These are phyloP conservation scores for Hydrocynus forskahlii DNA, from an alignment of 2,797 vertebrate genomes.

Conservation along the genomic window DNA sequence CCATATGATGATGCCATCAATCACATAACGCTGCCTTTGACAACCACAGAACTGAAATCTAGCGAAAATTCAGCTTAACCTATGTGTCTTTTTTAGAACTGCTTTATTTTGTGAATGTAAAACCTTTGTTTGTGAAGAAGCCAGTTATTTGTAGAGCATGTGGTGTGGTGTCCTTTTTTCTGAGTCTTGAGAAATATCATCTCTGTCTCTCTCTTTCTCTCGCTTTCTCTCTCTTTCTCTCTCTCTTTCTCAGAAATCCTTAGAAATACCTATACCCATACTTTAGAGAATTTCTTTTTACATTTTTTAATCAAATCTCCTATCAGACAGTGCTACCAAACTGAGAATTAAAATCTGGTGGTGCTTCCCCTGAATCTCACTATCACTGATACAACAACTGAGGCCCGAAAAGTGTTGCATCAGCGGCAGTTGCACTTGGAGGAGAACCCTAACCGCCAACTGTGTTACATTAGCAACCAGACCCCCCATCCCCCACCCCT, in stretches of 20 bases:
- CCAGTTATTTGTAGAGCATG: conserved; percentile 28
- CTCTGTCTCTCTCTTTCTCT: background rate
- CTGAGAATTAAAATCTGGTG: too few species aligned
- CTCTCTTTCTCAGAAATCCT: background rate
- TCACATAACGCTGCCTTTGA: conserved; percentile 39
- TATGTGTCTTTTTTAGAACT: conserved; percentile 58
- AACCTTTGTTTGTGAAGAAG: conserved; percentile 67
- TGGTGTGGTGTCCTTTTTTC: conserved; percentile 41
- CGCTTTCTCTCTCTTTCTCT: conserved; percentile 1
- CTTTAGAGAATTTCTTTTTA: background rate
- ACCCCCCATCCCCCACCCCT: too few species aligned
- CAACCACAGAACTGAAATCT: conserved; percentile 38
- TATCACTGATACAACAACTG: too few species aligned
- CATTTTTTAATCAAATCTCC: too few species aligned
- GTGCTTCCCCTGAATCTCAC: too few species aligned
- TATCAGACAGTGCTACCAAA: too few species aligned
- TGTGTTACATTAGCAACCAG: too few species aligned
- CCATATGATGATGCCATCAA: conserved; percentile 48
- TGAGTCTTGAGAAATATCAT: conserved; percentile 14
- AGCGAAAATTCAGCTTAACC: conserved; percentile 49
- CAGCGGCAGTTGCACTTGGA: too few species aligned
- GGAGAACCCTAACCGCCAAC: too few species aligned
- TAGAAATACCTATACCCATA: background rate
- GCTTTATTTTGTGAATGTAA: conserved; percentile 74
- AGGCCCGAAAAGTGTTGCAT: too few species aligned